Evolutionary conservation across 2,797 vertebrate genomes (phyloP), one percentile per base, ranked within the genome.

Genomic region (Betta splendens): DNA sequence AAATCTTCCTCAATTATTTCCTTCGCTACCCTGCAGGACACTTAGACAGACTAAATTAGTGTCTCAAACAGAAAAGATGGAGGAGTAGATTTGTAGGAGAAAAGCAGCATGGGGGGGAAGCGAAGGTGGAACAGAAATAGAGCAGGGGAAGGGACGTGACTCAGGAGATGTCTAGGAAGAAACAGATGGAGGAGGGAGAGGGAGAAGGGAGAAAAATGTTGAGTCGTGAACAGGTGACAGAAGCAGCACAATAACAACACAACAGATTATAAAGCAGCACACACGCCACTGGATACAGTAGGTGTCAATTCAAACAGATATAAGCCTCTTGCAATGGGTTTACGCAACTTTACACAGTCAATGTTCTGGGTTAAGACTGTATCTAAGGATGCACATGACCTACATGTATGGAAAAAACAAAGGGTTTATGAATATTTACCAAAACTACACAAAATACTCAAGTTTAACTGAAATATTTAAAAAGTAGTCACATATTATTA

Each of bases 21-120:
- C 76, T 65, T 56, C 73, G 72, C 69, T 74, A 71, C 61, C 70
- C 69, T 38, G 58, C 63, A 60, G 72, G 61, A 72, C 18, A 51
- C 58, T 28, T 67, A 72, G 77, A 64, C 70, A 54, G 73, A 64
- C 35, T 67, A 68, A 86, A 81, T 86, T 76, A 87, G 78, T n/a
- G n/a, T n/a, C n/a, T n/a, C n/a, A n/a, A n/a, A n/a, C n/a, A n/a
- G n/a, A n/a, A n/a, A n/a, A n/a, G n/a, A n/a, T n/a, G n/a, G n/a
- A n/a, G n/a, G n/a, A n/a, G 83, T 61, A 65, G 62, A 75, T 20
- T 66, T 68, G 76, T 73, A 59, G 40, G 33, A 53, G 63, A 50
- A 25, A 29, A 35, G 22, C 16, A 15, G 32, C 38, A 28, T 11
- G 62, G 48, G 47, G 17, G n/a, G 59, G 29, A 48, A 29, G 13